Evolutionary conservation across 1,140 invertebrate species (phyloP).

Genomic region (Psilanteris sp.): DNA sequence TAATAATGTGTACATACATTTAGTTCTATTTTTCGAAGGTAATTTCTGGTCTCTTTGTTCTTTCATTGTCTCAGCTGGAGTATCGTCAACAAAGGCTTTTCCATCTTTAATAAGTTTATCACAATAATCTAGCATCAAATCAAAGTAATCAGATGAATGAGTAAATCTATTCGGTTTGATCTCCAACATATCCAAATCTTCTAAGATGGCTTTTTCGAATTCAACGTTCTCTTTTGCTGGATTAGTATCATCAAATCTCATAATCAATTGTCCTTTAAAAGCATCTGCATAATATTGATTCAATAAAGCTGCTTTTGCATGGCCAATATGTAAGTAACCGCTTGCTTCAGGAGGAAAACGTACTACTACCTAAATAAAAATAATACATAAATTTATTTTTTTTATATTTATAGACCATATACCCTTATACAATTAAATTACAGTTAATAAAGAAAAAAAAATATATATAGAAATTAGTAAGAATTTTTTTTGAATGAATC

Average conservation of each 20-base stretch:
- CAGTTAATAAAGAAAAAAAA: no score
- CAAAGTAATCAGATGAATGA: slow-evolving; percentile 98
- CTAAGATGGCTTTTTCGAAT: slow-evolving; percentile 98
- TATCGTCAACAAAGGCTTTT: slow-evolving; percentile 98
- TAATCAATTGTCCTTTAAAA: slow-evolving; percentile 97
- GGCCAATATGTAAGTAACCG: slow-evolving; percentile 98
- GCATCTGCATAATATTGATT: slow-evolving; percentile 98
- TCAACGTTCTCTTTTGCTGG: slow-evolving; percentile 99
- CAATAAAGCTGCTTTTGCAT: slow-evolving; percentile 98
- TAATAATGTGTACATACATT: slow-evolving; percentile 87
- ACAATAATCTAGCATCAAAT: slow-evolving; percentile 92
- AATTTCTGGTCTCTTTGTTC: slow-evolving; percentile 93
- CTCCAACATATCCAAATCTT: slow-evolving; percentile 94
- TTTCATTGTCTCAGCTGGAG: slow-evolving; percentile 96
- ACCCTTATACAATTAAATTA: no score
- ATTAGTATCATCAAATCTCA: slow-evolving; percentile 99
- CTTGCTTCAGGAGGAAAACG: slow-evolving; percentile 98
- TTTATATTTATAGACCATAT: no score
- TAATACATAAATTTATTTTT: no score
- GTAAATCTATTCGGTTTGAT: slow-evolving; percentile 96
- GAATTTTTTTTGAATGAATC: no score
- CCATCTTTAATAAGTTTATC: slow-evolving; percentile 92
- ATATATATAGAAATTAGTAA: no score
- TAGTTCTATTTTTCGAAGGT: slow-evolving; percentile 92
- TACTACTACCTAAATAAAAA: slow-evolving; percentile 83